Conservation (phyloP, 2,113 vertebrate species). For the Ploceus nigricollis region DNA sequence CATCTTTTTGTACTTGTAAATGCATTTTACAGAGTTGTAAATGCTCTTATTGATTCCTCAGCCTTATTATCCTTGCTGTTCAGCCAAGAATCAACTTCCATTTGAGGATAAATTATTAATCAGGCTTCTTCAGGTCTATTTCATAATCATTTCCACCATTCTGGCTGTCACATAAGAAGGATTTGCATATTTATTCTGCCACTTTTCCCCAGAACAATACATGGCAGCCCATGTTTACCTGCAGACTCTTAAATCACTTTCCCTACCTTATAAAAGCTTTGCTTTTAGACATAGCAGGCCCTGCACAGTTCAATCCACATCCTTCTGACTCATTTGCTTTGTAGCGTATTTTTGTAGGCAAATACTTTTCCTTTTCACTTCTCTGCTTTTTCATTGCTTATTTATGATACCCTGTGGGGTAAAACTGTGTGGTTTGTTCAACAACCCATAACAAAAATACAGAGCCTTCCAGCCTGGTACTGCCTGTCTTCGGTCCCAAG, state of each 20-base stretch:
- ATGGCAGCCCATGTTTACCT: conserved; percentile 18
- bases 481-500: not conserved
- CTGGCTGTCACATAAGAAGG: conserved; percentile 59
- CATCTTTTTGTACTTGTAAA: conserved; percentile 61
- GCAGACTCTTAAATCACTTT: conserved; percentile 41
- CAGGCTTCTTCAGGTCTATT: conserved; percentile 54
- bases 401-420: conserved; percentile 57
- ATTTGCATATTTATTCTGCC: conserved; percentile 64
- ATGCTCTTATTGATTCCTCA: conserved; percentile 61
- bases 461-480: conserved; percentile 18
- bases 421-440: conserved; percentile 58
- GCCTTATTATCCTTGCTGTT: conserved; percentile 48
- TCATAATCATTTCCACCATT: conserved; percentile 51
- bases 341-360: conserved; percentile 25
- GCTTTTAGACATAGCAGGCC: not conserved
- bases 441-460: conserved; percentile 44
- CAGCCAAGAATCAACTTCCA: conserved; percentile 57
- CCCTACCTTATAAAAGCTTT: not conserved
- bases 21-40: conserved; percentile 59
- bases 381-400: conserved; percentile 52
- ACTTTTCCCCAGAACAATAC: conserved; percentile 53
- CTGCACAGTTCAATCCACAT: not conserved
- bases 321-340: conserved; percentile 39
- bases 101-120: conserved; percentile 70
- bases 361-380: conserved; percentile 29